phyloP scores from a whole-genome alignment of 2,113 vertebrate species.

The Eretmodus cyanostictus region DNA sequence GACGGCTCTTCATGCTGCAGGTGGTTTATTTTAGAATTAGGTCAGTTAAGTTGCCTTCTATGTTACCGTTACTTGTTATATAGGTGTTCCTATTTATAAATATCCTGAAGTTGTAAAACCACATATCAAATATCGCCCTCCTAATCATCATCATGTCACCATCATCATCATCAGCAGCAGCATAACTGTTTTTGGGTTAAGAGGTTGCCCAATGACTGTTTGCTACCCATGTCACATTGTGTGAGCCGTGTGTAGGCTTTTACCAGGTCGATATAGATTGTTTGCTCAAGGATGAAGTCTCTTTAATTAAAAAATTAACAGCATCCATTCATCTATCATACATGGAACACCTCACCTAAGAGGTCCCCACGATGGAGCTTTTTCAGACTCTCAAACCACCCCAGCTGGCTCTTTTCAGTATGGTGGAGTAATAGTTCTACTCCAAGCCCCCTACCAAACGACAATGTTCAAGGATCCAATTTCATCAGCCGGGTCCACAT shows the following conservation, averaged over 20 bases:
- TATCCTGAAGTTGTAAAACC: not conserved
- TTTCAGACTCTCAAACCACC: not conserved
- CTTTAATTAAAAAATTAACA: not conserved
- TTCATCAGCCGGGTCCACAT: not conserved
- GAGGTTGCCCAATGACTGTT: not conserved
- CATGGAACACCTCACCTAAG: not conserved
- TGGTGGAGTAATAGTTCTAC: not conserved
- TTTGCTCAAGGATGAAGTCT: not conserved
- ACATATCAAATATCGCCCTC: not conserved
- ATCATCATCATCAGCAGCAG: not conserved
- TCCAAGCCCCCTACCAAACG: not conserved
- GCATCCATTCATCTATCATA: not conserved
- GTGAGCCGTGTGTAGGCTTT: not conserved
- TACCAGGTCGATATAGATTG: not conserved
- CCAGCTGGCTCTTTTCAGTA: not conserved
- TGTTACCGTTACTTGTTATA: not conserved
- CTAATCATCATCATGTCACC: not conserved
- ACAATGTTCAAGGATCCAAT: not conserved
- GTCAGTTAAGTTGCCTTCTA: not conserved
- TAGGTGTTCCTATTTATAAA: not conserved
- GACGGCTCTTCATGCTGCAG: not conserved
- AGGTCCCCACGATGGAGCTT: not conserved
- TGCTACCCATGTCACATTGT: not conserved
- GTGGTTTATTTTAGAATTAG: constrained; percentile 3
- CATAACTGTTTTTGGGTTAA: not conserved